Percentiles rank a stretch among this genome's conserved stretches.
phyloP scores from a whole-genome alignment of 1,140 invertebrate genomes.

The Diachasma alloeum region DNA sequence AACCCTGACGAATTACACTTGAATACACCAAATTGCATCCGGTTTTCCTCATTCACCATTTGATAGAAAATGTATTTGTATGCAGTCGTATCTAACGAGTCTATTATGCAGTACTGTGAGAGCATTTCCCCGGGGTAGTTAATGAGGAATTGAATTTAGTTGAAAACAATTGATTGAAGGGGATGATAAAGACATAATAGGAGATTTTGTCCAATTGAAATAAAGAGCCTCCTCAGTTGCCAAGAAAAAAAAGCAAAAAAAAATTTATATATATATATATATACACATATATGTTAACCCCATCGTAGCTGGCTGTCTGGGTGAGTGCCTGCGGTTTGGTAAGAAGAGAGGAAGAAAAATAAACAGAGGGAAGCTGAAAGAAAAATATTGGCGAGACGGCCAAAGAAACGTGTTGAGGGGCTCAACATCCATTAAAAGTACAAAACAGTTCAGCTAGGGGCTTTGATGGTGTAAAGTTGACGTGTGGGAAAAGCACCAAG shows the following conservation, averaged over 20 bases:
- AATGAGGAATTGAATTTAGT: background rate
- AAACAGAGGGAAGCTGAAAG: background rate
- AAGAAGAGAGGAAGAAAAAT: background rate
- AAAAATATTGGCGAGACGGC: conserved; percentile 6
- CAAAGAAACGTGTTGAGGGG: background rate
- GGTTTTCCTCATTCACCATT: background rate
- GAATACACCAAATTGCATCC: background rate
- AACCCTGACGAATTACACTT: background rate
- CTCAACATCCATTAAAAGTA: conserved; percentile 8
- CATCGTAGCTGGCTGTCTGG: background rate
- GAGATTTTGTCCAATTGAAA: background rate
- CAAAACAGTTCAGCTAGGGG: background rate
- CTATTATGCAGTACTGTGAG: background rate
- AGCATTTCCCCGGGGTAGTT: background rate
- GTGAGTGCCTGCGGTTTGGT: background rate
- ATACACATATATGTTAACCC: too few species aligned
- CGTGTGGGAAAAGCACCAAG: too few species aligned
- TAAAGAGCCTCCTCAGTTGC: background rate
- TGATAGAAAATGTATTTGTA: background rate
- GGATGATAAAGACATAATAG: background rate
- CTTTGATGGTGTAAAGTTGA: background rate
- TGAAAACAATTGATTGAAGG: background rate
- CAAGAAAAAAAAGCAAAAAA: background rate
- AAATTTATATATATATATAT: too few species aligned
- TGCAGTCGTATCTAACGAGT: background rate